Conservation (phyloP, 2,888 invertebrate species). For the Diachrysia chrysitis region DNA sequence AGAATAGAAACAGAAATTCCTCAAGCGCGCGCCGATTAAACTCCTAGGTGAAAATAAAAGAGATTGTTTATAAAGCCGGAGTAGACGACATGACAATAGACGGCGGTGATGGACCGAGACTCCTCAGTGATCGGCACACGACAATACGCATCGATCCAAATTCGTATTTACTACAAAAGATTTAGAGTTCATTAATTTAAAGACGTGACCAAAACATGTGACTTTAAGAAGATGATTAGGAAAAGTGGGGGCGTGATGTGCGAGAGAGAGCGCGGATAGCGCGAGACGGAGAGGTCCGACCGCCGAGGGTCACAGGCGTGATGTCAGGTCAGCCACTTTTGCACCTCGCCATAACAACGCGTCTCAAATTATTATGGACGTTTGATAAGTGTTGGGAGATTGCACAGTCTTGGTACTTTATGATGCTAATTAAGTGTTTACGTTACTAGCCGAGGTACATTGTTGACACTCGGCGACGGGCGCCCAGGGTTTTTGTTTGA, state of each 20-base stretch:
- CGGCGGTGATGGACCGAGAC: conserved; percentile 84
- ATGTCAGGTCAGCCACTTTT: conserved; percentile 90
- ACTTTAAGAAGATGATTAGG: conserved; percentile 86
- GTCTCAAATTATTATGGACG: conserved; percentile 90
- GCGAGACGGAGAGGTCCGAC: conserved; percentile 75
- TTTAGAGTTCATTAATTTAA: conserved; percentile 87
- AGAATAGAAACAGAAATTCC: conserved; percentile 85
- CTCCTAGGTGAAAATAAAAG: conserved; percentile 88
- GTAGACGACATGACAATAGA: conserved; percentile 88
- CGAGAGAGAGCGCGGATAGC: conserved; percentile 73
- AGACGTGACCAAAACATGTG: conserved; percentile 83
- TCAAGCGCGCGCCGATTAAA: conserved; percentile 86
- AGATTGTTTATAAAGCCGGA: conserved; percentile 88
- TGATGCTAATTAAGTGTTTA: conserved; percentile 88
- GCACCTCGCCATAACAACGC: conserved; percentile 90
- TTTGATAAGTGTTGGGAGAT: conserved; percentile 89
- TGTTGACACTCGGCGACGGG: conserved; percentile 72
- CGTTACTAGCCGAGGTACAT: conserved; percentile 70
- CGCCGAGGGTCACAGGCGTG: conserved; percentile 88
- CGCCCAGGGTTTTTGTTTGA: conserved; percentile 68
- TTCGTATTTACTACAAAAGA: conserved; percentile 81
- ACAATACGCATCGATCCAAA: conserved; percentile 74
- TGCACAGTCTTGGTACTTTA: conserved; percentile 87
- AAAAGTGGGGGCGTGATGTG: conserved; percentile 88
- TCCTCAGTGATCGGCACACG: conserved; percentile 66